Evolutionary conservation across 2,888 invertebrate species (phyloP).

Genomic region (Serripes groenlandicus): DNA sequence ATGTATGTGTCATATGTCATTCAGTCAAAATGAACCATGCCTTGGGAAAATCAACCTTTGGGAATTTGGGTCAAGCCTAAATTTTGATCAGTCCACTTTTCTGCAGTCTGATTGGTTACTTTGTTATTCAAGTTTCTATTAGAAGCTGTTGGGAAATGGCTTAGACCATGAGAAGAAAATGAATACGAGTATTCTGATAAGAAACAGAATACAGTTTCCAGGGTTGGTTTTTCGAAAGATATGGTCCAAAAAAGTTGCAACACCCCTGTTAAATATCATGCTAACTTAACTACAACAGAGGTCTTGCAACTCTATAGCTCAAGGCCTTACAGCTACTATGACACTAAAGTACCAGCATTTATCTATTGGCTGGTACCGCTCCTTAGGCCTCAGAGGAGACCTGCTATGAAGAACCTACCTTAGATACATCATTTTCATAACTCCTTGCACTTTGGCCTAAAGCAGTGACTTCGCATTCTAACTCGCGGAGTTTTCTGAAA

Average conservation of each 20-base stretch:
- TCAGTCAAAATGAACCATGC: no score
- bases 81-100: no score
- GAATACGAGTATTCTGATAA: no score
- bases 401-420: constrained; percentile 51
- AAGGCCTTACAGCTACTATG: not conserved
- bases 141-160: no score
- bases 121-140: no score
- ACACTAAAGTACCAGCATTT: not conserved
- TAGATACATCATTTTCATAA: constrained; percentile 41
- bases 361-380: not conserved
- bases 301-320: not conserved
- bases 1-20: no score
- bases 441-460: constrained; percentile 55
- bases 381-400: not conserved
- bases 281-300: constrained; percentile 25
- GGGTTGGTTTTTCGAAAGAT: no score
- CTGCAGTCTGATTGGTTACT: no score
- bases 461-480: constrained; percentile 81
- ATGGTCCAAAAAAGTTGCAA: not conserved
- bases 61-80: no score
- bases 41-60: no score
- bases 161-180: no score
- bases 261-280: constrained; percentile 9
- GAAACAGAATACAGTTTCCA: no score
- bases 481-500: constrained; percentile 82